phyloP scores from a whole-genome alignment of 92 coral and sea anemone species.

The Siderastrea radians region DNA sequence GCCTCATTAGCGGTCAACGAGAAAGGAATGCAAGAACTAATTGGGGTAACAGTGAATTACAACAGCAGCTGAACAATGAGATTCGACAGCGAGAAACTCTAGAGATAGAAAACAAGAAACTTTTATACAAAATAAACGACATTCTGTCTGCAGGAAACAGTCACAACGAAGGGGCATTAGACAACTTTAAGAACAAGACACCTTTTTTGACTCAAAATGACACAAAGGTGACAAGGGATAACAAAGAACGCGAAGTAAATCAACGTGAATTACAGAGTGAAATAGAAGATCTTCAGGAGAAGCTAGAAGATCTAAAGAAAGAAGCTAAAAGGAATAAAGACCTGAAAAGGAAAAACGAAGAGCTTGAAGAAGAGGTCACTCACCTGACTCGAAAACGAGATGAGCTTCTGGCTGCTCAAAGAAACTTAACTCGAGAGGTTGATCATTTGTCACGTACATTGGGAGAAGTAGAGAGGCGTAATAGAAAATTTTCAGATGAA shows the following conservation, averaged over 20 bases:
- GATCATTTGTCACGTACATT: constrained; percentile 78
- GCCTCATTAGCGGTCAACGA: not conserved
- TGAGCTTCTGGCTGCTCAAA: constrained; percentile 77
- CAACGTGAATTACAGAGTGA: constrained; percentile 70
- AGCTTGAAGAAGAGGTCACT: constrained; percentile 79
- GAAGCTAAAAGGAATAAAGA: constrained; percentile 76
- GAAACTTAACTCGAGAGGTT: constrained; percentile 78
- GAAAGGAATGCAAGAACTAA: constrained; percentile 15
- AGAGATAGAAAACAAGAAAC: constrained; percentile 86
- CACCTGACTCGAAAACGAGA: constrained; percentile 84
- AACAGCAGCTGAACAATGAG: constrained; percentile 68
- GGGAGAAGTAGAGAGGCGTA: constrained; percentile 81
- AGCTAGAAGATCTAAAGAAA: constrained; percentile 74
- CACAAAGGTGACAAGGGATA: constrained; percentile 7
- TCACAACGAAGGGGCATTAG: constrained; percentile 38
- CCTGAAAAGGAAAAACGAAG: constrained; percentile 73
- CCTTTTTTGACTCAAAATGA: constrained; percentile 9
- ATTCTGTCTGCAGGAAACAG: constrained; percentile 57
- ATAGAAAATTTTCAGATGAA: constrained; percentile 77
- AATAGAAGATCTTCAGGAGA: constrained; percentile 75
- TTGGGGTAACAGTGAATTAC: constrained; percentile 43
- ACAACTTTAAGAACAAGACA: not conserved
- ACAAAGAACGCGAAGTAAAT: constrained; percentile 55
- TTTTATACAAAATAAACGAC: constrained; percentile 83
- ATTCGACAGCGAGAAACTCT: constrained; percentile 78